Base-by-base conservation (phyloP, 2,888 invertebrate species). In the Pyralis farinalis region DNA sequence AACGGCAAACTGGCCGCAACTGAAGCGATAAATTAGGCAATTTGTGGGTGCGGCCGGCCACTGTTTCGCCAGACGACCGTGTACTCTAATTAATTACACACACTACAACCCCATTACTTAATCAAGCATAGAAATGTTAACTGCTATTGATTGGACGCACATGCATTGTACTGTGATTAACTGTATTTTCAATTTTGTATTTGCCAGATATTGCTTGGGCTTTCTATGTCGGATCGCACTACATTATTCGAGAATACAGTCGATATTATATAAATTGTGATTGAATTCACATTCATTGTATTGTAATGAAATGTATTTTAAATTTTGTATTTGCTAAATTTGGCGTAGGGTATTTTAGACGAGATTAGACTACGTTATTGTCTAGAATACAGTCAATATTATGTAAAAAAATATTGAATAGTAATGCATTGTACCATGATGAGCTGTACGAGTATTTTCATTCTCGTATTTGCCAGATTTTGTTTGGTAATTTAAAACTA, bases 1-100 rank as follows among this genome's bases (percentile, higher is more conserved):
- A 36, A 39, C 42, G 39, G 44, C 30, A 21, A 47, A 63, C 56
- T 47, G 58, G 50, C 44, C 47, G 51, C 58, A 55, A 65, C 55
- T 60, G 61, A 54, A 46, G 59, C 74, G 69, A 73, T 76, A 73
- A 76, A 77, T 77, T 75, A 72, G 74, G 54, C 71, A 72, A 77
- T 76, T 77, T 77, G 74, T 56, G 75, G 70, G 48, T 43, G 54
- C 45, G 42, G 47, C 46, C 45, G 58, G 43, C 53, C 50, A 50
- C 49, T 52, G 55, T 55, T 55, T 47, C 47, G 53, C 47, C 60
- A 51, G 46, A 42, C 49, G 58, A 56, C 63, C 62, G 56, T 55
- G 40, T 43, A 49, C 52, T 53, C 64, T 70, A 75, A 80, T 79
- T 79, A 79, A 80, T 79, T 80, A 66, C 58, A 60, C 69, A 66